Percentiles rank a stretch among this genome's conserved stretches.
phyloP scores from a whole-genome alignment of 2,113 vertebrate species.

The Coptodon rendalli region DNA sequence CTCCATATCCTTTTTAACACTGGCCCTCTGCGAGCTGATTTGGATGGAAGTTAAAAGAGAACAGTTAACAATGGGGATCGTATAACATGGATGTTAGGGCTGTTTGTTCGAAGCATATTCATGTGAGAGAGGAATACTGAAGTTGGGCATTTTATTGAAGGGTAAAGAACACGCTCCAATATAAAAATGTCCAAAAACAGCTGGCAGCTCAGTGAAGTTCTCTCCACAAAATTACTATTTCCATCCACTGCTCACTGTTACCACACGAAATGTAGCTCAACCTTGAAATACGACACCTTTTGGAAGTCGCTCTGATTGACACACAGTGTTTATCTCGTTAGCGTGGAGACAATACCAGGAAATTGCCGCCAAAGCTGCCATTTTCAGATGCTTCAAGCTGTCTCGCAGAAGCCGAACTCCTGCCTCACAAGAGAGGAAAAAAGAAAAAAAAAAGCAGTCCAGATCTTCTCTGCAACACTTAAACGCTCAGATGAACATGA shows the following conservation, averaged over 20 bases:
- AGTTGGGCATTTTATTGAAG: background rate
- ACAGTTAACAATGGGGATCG: constrained; percentile 26
- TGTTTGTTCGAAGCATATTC: constrained; percentile 23
- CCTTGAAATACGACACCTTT: constrained; percentile 1
- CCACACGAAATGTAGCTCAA: background rate
- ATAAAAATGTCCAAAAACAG: background rate
- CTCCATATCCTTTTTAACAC: constrained; percentile 24
- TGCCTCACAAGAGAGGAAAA: background rate
- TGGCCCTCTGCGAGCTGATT: constrained; percentile 13
- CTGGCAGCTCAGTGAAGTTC: constrained; percentile 8
- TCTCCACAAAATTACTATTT: constrained; percentile 8
- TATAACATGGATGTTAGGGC: constrained; percentile 17
- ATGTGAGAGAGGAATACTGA: background rate
- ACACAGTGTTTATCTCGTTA: constrained; percentile 39
- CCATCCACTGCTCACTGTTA: background rate
- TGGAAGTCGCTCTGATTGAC: constrained; percentile 18
- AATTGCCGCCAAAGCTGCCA: constrained; percentile 24
- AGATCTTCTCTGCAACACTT: constrained; percentile 37
- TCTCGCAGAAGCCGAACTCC: background rate
- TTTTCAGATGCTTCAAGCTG: constrained; percentile 16
- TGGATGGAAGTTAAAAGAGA: constrained; percentile 23
- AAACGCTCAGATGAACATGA: constrained; percentile 41
- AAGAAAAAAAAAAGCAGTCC: background rate
- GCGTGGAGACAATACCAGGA: constrained; percentile 37
- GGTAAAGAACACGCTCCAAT: background rate